Conservation (phyloP, 2,113 vertebrate species). For the Xyliphius kryptos region DNA sequence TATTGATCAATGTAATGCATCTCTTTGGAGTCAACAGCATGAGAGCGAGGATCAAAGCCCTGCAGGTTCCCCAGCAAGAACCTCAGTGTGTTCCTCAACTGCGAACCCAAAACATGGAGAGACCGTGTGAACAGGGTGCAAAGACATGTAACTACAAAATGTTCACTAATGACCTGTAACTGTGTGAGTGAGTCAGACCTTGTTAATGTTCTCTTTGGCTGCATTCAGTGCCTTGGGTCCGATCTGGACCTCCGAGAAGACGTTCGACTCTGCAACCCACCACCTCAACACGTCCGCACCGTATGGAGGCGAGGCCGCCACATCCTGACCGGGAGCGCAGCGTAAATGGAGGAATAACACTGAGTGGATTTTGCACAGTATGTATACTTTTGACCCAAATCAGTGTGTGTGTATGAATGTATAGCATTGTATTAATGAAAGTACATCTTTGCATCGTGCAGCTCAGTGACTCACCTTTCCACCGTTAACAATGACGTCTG, state of each 20-base stretch:
- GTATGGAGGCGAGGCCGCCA: conserved; percentile 68
- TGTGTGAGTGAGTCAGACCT: conserved; percentile 74
- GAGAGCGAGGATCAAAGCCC: conserved; percentile 73
- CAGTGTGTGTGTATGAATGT: too few species aligned
- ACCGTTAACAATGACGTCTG: conserved; percentile 79
- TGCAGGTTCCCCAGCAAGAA: conserved; percentile 86
- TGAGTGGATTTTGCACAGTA: too few species aligned
- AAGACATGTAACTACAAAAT: too few species aligned
- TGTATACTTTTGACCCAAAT: too few species aligned
- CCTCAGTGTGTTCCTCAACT: conserved; percentile 86
- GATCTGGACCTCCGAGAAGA: conserved; percentile 83
- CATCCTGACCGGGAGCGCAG: too few species aligned
- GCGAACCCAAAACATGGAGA: conserved; percentile 1
- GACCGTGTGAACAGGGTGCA: too few species aligned
- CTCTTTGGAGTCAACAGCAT: conserved; percentile 71
- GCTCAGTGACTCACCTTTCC: conserved; percentile 80
- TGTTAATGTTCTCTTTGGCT: conserved; percentile 76
- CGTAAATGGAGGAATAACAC: too few species aligned
- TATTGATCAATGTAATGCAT: conserved; percentile 94
- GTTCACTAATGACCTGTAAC: too few species aligned
- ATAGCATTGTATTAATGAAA: too few species aligned
- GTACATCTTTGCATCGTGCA: too few species aligned
- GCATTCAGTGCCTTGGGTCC: conserved; percentile 71
- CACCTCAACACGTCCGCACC: conserved; percentile 87
- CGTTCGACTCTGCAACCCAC: conserved; percentile 93